These are phyloP conservation scores for Julus scanicus DNA, from an alignment of 2,888 invertebrate genomes.

Conservation along the genomic window DNA sequence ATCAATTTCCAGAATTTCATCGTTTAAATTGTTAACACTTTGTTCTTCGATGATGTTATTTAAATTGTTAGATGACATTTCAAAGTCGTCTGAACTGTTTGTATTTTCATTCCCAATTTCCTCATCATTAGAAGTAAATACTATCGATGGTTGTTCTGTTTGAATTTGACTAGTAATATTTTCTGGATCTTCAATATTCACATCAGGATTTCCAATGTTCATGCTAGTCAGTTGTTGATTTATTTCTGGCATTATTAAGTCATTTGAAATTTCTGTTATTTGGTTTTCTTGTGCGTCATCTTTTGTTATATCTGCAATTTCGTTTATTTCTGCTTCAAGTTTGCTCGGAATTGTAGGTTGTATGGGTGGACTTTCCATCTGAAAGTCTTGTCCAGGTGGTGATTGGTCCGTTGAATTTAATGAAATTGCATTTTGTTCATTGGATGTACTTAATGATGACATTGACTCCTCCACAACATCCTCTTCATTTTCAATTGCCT, in stretches of 20 bases:
- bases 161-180: neutral
- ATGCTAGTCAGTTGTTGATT: neutral
- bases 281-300: neutral
- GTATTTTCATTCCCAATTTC: neutral
- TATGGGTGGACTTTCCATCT: neutral
- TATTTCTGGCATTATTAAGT: neutral
- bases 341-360: neutral
- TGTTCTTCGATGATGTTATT: neutral
- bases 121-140: neutral
- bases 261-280: neutral
- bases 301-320: neutral
- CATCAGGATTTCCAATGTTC: neutral
- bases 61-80: neutral
- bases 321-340: slow-evolving; percentile 9
- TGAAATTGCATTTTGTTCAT: neutral
- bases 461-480: neutral
- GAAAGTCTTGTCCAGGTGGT: neutral
- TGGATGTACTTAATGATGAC: neutral
- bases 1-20: neutral
- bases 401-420: neutral
- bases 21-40: neutral
- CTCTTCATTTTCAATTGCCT: neutral
- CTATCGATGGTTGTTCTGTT: neutral
- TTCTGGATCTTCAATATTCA: neutral
- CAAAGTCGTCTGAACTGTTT: neutral